Conservation (phyloP, 2,113 vertebrate species). For the Chascanopsetta lugubris region DNA sequence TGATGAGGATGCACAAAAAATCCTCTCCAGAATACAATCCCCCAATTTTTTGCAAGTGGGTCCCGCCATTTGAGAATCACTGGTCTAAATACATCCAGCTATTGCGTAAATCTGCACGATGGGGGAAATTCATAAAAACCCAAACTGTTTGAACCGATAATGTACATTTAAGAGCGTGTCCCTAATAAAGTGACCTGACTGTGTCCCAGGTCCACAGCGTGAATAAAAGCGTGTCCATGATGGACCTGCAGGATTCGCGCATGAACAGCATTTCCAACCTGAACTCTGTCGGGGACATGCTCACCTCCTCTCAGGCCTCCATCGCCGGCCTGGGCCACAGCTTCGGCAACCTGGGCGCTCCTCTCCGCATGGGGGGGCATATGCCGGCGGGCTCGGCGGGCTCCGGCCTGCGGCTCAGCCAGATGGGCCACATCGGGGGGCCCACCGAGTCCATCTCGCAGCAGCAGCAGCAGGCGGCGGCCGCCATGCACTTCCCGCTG, state of each 20-base stretch:
- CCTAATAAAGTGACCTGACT: too few relatives aligned
- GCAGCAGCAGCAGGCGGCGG: conserved; percentile 86
- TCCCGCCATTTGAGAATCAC: too few relatives aligned
- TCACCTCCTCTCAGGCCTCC: conserved; percentile 92
- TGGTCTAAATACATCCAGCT: too few relatives aligned
- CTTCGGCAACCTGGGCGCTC: conserved; percentile 83
- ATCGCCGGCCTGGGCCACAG: conserved; percentile 87
- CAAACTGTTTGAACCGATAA: too few relatives aligned
- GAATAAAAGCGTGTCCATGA: conserved; percentile 96
- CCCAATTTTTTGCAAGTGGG: too few relatives aligned
- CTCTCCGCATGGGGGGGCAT: conserved; percentile 88
- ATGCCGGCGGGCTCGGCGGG: conserved; percentile 87
- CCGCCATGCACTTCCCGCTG: conserved; percentile 88
- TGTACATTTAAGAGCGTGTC: too few relatives aligned
- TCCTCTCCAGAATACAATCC: too few relatives aligned
- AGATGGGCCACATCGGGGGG: conserved; percentile 85
- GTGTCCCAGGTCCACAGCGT: conserved; percentile 88
- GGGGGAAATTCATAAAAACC: too few relatives aligned
- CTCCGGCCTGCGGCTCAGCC: conserved; percentile 89
- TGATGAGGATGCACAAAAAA: too few relatives aligned
- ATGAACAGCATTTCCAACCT: conserved; percentile 96
- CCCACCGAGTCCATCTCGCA: conserved; percentile 90
- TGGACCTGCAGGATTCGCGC: conserved; percentile 94
- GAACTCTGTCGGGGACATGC: conserved; percentile 90
- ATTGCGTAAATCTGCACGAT: too few relatives aligned